Conservation (phyloP, 2,888 invertebrate genomes). For the Gymnocheta viridis region DNA sequence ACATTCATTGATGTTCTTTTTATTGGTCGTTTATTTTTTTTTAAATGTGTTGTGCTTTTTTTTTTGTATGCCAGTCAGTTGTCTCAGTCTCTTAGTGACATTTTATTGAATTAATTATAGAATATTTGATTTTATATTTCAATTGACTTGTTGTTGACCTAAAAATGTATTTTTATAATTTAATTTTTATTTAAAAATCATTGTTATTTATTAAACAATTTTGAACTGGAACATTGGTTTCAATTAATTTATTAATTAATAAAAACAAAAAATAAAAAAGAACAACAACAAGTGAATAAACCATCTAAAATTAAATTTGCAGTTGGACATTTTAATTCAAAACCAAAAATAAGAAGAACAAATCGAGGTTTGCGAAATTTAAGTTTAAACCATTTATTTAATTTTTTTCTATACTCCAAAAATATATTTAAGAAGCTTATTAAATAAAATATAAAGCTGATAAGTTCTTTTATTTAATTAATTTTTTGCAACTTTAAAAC, state of each 20-base stretch:
- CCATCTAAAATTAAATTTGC: too few relatives aligned
- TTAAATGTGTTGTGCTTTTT: background rate
- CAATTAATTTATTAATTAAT: background rate
- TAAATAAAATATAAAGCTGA: too few relatives aligned
- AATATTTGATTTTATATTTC: conserved; percentile 34
- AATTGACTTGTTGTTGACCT: conserved; percentile 49
- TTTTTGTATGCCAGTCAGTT: background rate
- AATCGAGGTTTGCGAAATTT: too few relatives aligned
- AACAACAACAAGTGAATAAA: too few relatives aligned
- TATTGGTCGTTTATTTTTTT: conserved; percentile 52
- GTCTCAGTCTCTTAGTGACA: conserved; percentile 16
- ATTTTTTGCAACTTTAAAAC: too few relatives aligned
- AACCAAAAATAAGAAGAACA: too few relatives aligned
- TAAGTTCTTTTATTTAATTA: too few relatives aligned
- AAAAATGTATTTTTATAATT: conserved; percentile 28
- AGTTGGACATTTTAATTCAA: too few relatives aligned
- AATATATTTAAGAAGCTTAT: too few relatives aligned
- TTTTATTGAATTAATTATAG: conserved; percentile 46
- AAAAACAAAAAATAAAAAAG: too few relatives aligned
- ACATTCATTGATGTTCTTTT: conserved; percentile 76
- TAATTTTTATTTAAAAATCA: conserved; percentile 12
- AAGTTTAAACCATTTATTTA: too few relatives aligned
- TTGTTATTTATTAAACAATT: conserved; percentile 15
- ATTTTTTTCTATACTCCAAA: too few relatives aligned
- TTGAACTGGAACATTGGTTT: background rate